Percentiles rank a stretch among this genome's conserved stretches.
phyloP scores from a whole-genome alignment of 2,888 invertebrate genomes.

The Scaeva pyrastri region DNA sequence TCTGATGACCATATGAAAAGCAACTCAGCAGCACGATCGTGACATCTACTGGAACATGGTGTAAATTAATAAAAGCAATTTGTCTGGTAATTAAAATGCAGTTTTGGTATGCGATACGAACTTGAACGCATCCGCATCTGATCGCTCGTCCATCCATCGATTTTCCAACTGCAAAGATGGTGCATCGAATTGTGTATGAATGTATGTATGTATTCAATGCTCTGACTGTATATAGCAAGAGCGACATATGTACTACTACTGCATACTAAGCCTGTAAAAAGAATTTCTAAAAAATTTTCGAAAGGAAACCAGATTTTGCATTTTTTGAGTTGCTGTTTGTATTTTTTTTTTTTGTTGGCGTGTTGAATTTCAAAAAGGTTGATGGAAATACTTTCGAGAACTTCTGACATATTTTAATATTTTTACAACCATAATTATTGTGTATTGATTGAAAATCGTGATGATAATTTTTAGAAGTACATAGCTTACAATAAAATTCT shows the following conservation, averaged over 20 bases:
- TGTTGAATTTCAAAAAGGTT: too few species aligned
- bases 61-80: conserved; percentile 75
- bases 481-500: too few species aligned
- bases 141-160: conserved; percentile 3
- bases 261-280: conserved; percentile 18
- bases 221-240: background rate
- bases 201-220: too few species aligned
- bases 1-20: conserved; percentile 6
- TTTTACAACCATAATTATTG: too few species aligned
- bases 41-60: conserved; percentile 73
- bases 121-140: conserved; percentile 63
- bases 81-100: conserved; percentile 75
- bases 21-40: conserved; percentile 57
- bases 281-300: conserved; percentile 19
- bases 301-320: conserved; percentile 20
- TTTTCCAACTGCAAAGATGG: conserved; percentile 37
- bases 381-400: too few species aligned
- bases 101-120: conserved; percentile 57
- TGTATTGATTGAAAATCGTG: too few species aligned
- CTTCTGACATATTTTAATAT: too few species aligned
- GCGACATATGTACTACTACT: conserved; percentile 25
- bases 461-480: too few species aligned
- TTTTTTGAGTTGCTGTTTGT: background rate
- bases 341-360: too few species aligned
- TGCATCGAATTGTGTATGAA: conserved; percentile 25